Evolutionary conservation across 2,113 vertebrate species (phyloP).

Genomic region (Gobio gobio): DNA sequence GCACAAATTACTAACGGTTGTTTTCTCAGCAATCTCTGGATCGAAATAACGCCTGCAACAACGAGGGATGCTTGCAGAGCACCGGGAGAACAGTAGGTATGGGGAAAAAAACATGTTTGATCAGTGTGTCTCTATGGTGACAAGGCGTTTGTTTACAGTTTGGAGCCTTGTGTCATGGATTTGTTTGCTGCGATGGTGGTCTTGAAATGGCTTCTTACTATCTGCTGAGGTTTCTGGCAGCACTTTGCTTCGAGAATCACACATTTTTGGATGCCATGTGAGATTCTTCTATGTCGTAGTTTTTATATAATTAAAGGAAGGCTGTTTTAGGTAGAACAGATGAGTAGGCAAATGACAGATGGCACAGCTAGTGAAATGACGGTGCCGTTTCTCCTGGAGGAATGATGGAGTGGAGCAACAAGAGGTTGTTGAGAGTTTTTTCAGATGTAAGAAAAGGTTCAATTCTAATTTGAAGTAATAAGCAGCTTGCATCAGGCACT

Average conservation of each 20-base stretch:
- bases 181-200: slow-evolving; percentile 37
- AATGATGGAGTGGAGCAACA: not conserved
- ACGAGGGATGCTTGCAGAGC: slow-evolving; percentile 75
- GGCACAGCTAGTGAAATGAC: not conserved
- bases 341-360: slow-evolving; percentile 10
- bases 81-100: slow-evolving; percentile 76
- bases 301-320: slow-evolving; percentile 2
- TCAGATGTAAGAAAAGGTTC: slow-evolving; percentile 11
- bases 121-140: slow-evolving; percentile 69
- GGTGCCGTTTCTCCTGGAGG: not conserved
- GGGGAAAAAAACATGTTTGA: slow-evolving; percentile 59
- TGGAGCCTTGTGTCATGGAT: slow-evolving; percentile 43
- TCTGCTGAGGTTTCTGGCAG: slow-evolving; percentile 1
- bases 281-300: not conserved
- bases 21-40: slow-evolving; percentile 33
- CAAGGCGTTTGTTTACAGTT: slow-evolving; percentile 67
- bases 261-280: not conserved
- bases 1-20: slow-evolving; percentile 42
- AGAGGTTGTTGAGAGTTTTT: slow-evolving; percentile 15
- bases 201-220: slow-evolving; percentile 44
- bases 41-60: slow-evolving; percentile 40
- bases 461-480: not conserved
- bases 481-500: not conserved
- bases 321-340: not conserved
- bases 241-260: not conserved